These are phyloP conservation scores for Zoanthus sansibaricus DNA, from an alignment of 92 coral and sea anemone species.

Conservation along the genomic window DNA sequence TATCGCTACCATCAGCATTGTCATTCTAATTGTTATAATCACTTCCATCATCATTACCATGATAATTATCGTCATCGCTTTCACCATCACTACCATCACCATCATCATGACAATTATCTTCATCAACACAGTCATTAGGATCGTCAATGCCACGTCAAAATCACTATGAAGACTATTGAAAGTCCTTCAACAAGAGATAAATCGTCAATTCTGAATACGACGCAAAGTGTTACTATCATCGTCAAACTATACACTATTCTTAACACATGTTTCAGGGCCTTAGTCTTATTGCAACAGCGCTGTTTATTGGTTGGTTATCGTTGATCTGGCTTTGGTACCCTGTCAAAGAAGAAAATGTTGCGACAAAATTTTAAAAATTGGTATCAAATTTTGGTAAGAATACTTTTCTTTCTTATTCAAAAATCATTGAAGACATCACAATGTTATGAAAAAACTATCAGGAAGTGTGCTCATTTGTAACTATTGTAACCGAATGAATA, in stretches of 20 bases:
- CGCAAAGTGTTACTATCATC: not conserved
- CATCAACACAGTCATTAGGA: not conserved
- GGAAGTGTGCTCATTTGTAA: too few relatives aligned
- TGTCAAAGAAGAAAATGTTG: constrained; percentile 9
- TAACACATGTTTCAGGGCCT: constrained; percentile 70
- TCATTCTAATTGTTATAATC: not conserved
- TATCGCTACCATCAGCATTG: not conserved
- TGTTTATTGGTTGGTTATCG: constrained; percentile 85
- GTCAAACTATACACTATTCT: not conserved
- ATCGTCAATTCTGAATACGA: not conserved
- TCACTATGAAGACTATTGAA: too few relatives aligned
- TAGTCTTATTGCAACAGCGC: constrained; percentile 76
- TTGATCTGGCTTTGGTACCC: constrained; percentile 82
- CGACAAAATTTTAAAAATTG: constrained; percentile 23
- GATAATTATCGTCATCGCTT: not conserved
- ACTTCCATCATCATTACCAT: not conserved
- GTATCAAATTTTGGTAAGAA: constrained; percentile 12
- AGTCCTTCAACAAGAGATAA: too few relatives aligned
- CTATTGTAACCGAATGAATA: too few relatives aligned
- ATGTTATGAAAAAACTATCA: too few relatives aligned
- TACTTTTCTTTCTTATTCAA: not conserved
- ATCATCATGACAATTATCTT: not conserved
- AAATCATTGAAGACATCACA: not conserved
- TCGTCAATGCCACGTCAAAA: not conserved
- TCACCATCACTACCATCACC: not conserved